These are phyloP conservation scores for Cataglyphis livida DNA, from an alignment of 2,888 invertebrate genomes.

Conservation along the genomic window DNA sequence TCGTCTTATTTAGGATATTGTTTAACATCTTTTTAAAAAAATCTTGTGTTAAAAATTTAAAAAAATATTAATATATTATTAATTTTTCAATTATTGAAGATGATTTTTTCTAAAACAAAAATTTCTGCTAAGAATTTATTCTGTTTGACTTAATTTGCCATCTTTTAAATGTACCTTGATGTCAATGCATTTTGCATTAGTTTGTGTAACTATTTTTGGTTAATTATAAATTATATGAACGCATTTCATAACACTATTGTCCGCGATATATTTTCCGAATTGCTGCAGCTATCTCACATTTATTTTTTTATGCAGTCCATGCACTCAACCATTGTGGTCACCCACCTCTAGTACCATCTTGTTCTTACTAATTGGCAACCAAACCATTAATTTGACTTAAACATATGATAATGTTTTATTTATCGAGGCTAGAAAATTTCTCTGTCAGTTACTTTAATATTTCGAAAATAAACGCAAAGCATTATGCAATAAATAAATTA, in stretches of 20 bases:
- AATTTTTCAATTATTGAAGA: background rate
- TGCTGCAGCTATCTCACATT: background rate
- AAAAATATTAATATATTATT: background rate
- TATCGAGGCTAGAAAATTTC: background rate
- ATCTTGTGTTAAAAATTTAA: background rate
- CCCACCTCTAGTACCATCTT: background rate
- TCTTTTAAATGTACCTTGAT: background rate
- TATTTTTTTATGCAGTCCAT: background rate
- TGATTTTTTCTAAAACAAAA: background rate
- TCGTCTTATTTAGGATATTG: too few species aligned
- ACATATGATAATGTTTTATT: background rate
- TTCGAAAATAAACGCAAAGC: background rate
- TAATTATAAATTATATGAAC: background rate
- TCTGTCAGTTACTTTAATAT: background rate
- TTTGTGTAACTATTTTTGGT: background rate
- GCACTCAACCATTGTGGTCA: background rate
- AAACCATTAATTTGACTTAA: slow-evolving; percentile 42
- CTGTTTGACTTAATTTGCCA: background rate
- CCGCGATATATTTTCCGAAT: background rate
- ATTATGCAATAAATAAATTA: background rate
- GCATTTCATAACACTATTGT: background rate
- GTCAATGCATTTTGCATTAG: background rate
- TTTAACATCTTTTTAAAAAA: too few species aligned
- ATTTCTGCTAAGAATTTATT: background rate
- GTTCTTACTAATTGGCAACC: slow-evolving; percentile 44